Evolutionary conservation across 2,797 vertebrate species (phyloP), one percentile per base, ranked within the genome.

Genomic region (Micropoecilia bifurca): DNA sequence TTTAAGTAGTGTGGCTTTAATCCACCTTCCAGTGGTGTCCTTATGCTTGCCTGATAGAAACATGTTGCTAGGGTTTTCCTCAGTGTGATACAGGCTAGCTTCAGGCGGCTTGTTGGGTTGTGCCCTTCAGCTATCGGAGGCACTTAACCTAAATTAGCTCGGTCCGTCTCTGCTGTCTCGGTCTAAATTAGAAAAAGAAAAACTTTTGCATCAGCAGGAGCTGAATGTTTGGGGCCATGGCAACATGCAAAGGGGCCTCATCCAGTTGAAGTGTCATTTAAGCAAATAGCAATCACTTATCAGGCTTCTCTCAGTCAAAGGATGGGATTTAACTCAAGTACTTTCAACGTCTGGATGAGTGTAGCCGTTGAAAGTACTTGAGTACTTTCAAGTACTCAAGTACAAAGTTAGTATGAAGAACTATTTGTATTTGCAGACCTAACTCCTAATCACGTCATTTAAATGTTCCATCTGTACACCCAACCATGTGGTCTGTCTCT

Each of bases 101-200:
- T 89, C 92, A 89, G 89, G 94, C 94, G 92, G 87, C 82, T 94
- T 91, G 90, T 90, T 85, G 86, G 81, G 83, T 78, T 85, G 81
- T 91, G 90, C 80, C 93, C 93, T 89, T 86, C 85, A 92, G 91
- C 85, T 74, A 91, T 90, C 80, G 73, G 79, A 91, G 88, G 80
- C 94, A 94, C 94, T 95, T 94, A 94, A 92, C 86, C 93, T 93
- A 94, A 94, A 95, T 95, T 89, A 92, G 86, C 85, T 87, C 75
- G 73, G 87, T 87, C 87, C 33, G 30, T 80, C 36, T 80, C 76
- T 71, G 79, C 63, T 81, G 41, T 77, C 78, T 76, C 53, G 69
- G 83, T 48, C 80, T 80, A 75, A 90, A 89, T 84, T 80, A 85
- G 86, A 89, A 75, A 75, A 82, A 82, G 87, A 59, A 59, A 63